phyloP scores from a whole-genome alignment of 2,797 vertebrate genomes.

The Tarsius wallacei region DNA sequence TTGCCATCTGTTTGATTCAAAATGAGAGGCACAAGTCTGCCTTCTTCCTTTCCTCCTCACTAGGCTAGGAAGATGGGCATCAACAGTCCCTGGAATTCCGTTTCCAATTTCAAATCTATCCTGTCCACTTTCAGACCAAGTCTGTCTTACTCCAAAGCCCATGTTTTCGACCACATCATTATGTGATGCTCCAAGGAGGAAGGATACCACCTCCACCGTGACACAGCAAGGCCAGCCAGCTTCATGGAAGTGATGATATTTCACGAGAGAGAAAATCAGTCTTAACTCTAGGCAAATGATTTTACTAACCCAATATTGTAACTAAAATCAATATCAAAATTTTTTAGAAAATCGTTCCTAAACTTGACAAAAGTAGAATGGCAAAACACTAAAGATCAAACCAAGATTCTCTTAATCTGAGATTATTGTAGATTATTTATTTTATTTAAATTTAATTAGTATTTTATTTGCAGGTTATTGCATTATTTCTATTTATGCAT shows the following conservation, averaged over 20 bases:
- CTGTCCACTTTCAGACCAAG: neutral
- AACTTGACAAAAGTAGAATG: neutral
- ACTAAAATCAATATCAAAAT: neutral
- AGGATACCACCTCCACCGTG: neutral
- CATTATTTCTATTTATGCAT: neutral
- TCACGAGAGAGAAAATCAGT: neutral
- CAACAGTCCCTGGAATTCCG: neutral
- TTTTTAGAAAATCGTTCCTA: conserved; percentile 23
- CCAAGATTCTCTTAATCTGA: neutral
- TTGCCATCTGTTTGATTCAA: neutral
- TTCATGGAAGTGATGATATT: neutral
- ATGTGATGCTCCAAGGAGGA: neutral
- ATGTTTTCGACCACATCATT: neutral
- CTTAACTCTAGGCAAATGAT: neutral
- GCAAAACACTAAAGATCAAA: neutral
- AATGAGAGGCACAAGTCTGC: neutral
- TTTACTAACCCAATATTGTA: neutral
- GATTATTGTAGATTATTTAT: neutral
- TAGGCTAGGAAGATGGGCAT: neutral
- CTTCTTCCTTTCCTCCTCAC: neutral
- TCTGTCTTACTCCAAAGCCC: neutral
- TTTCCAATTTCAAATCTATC: neutral
- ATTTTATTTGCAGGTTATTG: neutral
- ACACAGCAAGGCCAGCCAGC: rapidly evolving
- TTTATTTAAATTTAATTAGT: neutral